Percentiles rank a stretch among this genome's conserved stretches.
Conservation (phyloP, 2,888 invertebrate genomes). For the Marasmarcha lunaedactyla region DNA sequence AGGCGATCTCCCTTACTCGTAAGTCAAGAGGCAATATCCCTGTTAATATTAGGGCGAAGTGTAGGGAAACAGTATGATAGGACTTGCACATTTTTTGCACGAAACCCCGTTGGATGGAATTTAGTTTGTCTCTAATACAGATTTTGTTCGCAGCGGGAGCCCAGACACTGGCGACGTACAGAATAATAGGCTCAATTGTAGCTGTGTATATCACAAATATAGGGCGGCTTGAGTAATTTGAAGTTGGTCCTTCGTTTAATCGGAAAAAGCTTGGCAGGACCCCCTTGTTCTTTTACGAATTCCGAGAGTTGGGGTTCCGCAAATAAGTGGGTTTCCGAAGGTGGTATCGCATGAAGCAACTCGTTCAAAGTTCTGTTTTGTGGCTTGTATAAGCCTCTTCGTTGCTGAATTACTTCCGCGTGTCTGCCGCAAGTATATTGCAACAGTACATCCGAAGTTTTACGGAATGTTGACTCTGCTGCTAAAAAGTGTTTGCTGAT, state of each 20-base stretch:
- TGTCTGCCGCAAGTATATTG: constrained; percentile 11
- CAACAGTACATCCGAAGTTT: constrained; percentile 8
- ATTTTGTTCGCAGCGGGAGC: too few relatives aligned
- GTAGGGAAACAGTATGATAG: too few relatives aligned
- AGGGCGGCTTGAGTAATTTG: too few relatives aligned
- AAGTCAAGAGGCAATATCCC: too few relatives aligned
- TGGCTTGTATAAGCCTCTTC: constrained; percentile 8
- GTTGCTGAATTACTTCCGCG: constrained; percentile 6
- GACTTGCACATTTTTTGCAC: too few relatives aligned
- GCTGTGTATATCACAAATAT: too few relatives aligned
- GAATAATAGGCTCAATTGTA: too few relatives aligned
- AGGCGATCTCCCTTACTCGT: too few relatives aligned
- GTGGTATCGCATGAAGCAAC: constrained; percentile 13
- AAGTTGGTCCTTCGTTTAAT: not conserved
- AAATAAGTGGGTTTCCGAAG: constrained; percentile 14
- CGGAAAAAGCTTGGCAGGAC: constrained; percentile 12
- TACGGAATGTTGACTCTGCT: constrained; percentile 5
- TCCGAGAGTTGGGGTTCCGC: constrained; percentile 10
- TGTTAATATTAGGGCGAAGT: too few relatives aligned
- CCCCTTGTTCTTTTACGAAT: constrained; percentile 13
- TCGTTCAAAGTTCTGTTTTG: constrained; percentile 10
- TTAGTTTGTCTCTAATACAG: too few relatives aligned
- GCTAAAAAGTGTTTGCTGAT: constrained; percentile 6
- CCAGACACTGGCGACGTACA: too few relatives aligned
- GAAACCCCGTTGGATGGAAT: too few relatives aligned